Evolutionary conservation across 1,140 invertebrate species (phyloP), one percentile per base, ranked within the genome.

Genomic region (Pseudobourletiella spinata): DNA sequence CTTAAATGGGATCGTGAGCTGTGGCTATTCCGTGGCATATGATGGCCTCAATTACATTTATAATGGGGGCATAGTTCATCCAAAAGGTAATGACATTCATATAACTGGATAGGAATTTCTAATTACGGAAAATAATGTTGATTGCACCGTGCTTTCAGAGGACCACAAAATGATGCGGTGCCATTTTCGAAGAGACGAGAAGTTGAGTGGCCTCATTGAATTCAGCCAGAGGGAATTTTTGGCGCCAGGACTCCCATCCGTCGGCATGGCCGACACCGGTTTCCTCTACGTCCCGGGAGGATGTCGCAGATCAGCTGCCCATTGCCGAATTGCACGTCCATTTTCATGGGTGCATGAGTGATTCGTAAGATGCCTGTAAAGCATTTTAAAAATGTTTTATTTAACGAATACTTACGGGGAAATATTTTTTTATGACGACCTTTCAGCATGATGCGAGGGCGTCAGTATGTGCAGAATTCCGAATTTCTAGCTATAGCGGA

Each of bases 11-110:
- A 18, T 15, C 20, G 44, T 48, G 14, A 48, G 22, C 22, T 48
- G 44, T 18, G 44, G 44, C 14, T 48, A 48, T 18, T 48, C 44
- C 11, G 44, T 22, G 14, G 44, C 44, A 11, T 48, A 48, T 22
- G 6, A 48, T 18, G 44, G 44, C 11, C 18, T 48, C 6, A 48
- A 48, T 48, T 48, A 48, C 44, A 48, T 48, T 48, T 48, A 48
- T 48, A 22, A 48, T 18, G 44, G 44, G 6, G 4, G 22, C 14
- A 8, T 48, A 15, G 6, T 6, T 48, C 44, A 48, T 48, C 44
- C 44, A 15, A 6, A 4, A 11, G 11, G 44, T 48, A 48, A 39
- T n/a, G n/a, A n/a, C n/a, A n/a, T n/a, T n/a, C n/a, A n/a, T n/a
- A n/a, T n/a, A n/a, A n/a, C n/a, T n/a, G n/a, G n/a, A n/a, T n/a